Base-by-base conservation (phyloP, 1,140 invertebrate genomes). In the Solenopsis fugax region DNA sequence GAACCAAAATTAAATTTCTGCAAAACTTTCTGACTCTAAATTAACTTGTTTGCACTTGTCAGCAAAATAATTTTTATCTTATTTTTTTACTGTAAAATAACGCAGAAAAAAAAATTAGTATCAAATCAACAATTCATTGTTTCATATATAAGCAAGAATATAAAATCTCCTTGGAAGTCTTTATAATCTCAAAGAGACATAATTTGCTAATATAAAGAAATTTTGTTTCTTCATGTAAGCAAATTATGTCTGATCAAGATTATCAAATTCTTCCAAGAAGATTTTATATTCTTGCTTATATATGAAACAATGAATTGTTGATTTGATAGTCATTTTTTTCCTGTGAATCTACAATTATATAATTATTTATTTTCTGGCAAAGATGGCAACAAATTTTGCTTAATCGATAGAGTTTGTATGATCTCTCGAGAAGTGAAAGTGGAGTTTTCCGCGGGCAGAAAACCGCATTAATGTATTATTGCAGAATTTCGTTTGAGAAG, bases 401-500 rank as follows among this genome's bases (percentile, higher is more conserved):
- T 45, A 21, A 48, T 62, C 41, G 37, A 77, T 3, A n/a, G 16
- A 21, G 58, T 52, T 65, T 69, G 18, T n/a, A 29, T 13, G 16
- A 34, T 64, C 10, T 45, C n/a, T 41, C 48, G 62, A 34, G 29
- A 29, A 29, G 29, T 54, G n/a, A 41, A 69, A 29, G 5, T 9
- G 18, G 5, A 48, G 4, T 50, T 52, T 24, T 69, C 13, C 37
- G 13, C 34, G 18, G 4, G 10, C 21, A 18, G 21, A 81, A 81
- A 81, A 58, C 13, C 34, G n/a, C 13, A 13, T 2, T 24, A 16
- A 54, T n/a, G 56, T 81, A 45, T 69, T 37, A 81, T 75, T 24
- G 21, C 13, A 73, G 16, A 88, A 76, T 76, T 82, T 56, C 50
- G n/a, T 60, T 13, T 41, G 12, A 48, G 72, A 45, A 48, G n/a